A percentile compares a stretch with the other conserved stretches of the same genome.
phyloP scores from a whole-genome alignment of 2,888 invertebrate genomes.

The Catonia carolina region DNA sequence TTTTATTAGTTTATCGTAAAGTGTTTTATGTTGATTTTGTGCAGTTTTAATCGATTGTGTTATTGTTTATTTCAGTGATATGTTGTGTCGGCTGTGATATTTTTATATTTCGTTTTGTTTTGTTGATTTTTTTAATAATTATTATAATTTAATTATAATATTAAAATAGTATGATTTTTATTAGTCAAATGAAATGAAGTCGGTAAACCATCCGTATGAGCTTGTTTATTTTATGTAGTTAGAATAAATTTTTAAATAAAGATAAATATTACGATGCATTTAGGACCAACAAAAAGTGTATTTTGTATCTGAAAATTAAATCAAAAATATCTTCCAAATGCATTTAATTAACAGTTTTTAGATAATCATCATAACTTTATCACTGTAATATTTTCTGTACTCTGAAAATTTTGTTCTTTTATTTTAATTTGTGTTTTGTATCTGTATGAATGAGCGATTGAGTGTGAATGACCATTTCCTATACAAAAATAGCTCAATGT shows the following conservation, averaged over 20 bases:
- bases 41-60: slow-evolving; percentile 14
- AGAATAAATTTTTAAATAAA: too few relatives aligned
- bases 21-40: slow-evolving; percentile 17
- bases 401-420: slow-evolving; percentile 5
- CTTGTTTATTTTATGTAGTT: too few relatives aligned
- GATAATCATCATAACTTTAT: slow-evolving; percentile 3
- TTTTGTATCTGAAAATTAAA: background rate
- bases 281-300: too few relatives aligned
- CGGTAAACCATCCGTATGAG: background rate
- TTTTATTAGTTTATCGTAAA: slow-evolving; percentile 13
- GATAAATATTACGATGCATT: too few relatives aligned
- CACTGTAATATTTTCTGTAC: slow-evolving; percentile 27
- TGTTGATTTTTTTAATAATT: slow-evolving; percentile 17
- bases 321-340: too few relatives aligned
- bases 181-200: background rate
- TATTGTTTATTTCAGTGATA: slow-evolving; percentile 20
- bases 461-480: slow-evolving; percentile 14
- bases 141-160: background rate
- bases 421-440: slow-evolving; percentile 12
- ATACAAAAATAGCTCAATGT: slow-evolving; percentile 25
- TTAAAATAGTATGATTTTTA: background rate
- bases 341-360: background rate
- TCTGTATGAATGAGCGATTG: slow-evolving; percentile 21
- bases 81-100: slow-evolving; percentile 25
- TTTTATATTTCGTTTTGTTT: slow-evolving; percentile 16